phyloP scores from a whole-genome alignment of 2,113 vertebrate genomes.

The Barnardius zonarius region DNA sequence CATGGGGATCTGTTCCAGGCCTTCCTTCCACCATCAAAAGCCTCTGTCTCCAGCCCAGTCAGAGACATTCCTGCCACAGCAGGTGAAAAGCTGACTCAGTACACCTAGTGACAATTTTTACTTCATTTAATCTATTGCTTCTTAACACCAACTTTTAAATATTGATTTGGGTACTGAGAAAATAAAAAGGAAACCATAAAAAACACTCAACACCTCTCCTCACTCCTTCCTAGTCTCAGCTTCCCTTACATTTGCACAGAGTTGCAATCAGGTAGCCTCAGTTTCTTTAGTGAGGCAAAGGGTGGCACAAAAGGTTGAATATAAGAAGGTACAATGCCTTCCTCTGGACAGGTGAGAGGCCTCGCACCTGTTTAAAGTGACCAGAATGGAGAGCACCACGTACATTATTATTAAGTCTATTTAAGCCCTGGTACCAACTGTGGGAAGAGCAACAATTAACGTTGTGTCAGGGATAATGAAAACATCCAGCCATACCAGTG shows the following conservation, averaged over 20 bases:
- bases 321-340: background rate
- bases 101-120: background rate
- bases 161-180: background rate
- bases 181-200: background rate
- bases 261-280: background rate
- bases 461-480: background rate
- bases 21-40: background rate
- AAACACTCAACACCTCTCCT: background rate
- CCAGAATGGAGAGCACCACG: fast-evolving
- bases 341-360: background rate
- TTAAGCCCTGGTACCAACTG: background rate
- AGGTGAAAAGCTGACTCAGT: background rate
- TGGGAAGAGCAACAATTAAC: background rate
- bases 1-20: background rate
- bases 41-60: background rate
- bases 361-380: background rate
- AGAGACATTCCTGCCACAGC: background rate
- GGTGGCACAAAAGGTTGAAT: background rate
- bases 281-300: background rate
- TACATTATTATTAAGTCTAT: background rate
- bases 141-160: background rate
- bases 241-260: background rate
- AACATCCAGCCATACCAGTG: background rate
- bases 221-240: background rate
- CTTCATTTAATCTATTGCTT: background rate